These are phyloP conservation scores for Whitmania pigra DNA, from an alignment of 1,140 invertebrate species.

Conservation along the genomic window DNA sequence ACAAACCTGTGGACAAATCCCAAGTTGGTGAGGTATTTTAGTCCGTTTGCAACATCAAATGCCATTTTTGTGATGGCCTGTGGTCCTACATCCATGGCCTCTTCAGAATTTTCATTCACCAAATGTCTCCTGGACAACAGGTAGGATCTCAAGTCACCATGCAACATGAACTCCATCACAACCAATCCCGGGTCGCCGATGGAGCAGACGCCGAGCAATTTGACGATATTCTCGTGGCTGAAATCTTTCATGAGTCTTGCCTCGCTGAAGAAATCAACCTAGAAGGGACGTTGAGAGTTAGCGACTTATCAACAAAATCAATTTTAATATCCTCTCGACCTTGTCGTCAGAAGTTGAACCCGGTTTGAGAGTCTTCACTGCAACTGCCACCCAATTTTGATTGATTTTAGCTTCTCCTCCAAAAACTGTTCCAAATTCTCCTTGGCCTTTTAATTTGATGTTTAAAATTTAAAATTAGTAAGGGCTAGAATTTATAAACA, in stretches of 20 bases:
- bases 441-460: constrained; percentile 53
- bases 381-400: constrained; percentile 65
- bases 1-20: constrained; percentile 44
- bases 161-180: constrained; percentile 41
- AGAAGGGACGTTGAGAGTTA: constrained; percentile 19
- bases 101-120: constrained; percentile 54
- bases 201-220: constrained; percentile 40
- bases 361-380: constrained; percentile 75
- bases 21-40: constrained; percentile 37
- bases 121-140: constrained; percentile 67
- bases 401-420: constrained; percentile 65
- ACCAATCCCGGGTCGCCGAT: constrained; percentile 38
- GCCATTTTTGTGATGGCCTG: constrained; percentile 48
- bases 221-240: constrained; percentile 56
- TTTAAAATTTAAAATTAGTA: too few relatives aligned
- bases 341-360: constrained; percentile 71
- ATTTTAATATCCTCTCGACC: constrained; percentile 28
- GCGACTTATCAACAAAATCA: neutral
- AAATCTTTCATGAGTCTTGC: constrained; percentile 83
- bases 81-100: constrained; percentile 59
- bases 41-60: constrained; percentile 36
- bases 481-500: too few relatives aligned
- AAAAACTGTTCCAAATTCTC: constrained; percentile 74
- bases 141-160: constrained; percentile 69
- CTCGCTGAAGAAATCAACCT: constrained; percentile 73